Evolutionary conservation across 2,888 invertebrate genomes (phyloP).

Genomic region (Lasius fuliginosus): DNA sequence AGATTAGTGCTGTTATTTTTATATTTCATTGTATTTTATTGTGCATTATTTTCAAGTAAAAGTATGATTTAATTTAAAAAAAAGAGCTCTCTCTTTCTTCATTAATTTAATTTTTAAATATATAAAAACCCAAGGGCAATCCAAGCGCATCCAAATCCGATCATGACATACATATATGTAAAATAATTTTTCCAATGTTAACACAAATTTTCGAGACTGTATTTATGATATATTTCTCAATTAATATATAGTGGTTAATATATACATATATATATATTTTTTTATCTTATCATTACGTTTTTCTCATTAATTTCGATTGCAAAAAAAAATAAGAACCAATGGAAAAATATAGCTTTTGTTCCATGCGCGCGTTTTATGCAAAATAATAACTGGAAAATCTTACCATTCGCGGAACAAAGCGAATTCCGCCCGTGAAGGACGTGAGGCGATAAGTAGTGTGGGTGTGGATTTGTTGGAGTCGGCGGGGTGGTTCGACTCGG

Average conservation of each 20-base stretch:
- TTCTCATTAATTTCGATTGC: constrained; percentile 2
- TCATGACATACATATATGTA: background rate
- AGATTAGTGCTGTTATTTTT: background rate
- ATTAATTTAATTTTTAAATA: background rate
- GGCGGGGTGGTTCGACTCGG: constrained; percentile 79
- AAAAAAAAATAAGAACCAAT: background rate
- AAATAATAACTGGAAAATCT: constrained; percentile 66
- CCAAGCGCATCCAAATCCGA: background rate
- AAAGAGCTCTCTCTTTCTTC: background rate
- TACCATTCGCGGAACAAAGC: constrained; percentile 87
- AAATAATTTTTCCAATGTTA: background rate
- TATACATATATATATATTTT: background rate
- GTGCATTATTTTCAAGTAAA: background rate
- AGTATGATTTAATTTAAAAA: background rate
- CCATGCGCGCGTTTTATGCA: background rate
- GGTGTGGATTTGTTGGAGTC: constrained; percentile 81
- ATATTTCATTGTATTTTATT: background rate
- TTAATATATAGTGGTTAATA: background rate
- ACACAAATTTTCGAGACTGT: background rate
- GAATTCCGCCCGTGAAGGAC: constrained; percentile 87
- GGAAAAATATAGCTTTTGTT: background rate
- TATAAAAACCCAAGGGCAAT: background rate
- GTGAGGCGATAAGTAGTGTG: constrained; percentile 86
- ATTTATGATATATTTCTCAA: background rate
- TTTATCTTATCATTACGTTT: background rate